Base-by-base conservation (phyloP, 1,140 invertebrate genomes). In the Xylocopa sonorina region DNA sequence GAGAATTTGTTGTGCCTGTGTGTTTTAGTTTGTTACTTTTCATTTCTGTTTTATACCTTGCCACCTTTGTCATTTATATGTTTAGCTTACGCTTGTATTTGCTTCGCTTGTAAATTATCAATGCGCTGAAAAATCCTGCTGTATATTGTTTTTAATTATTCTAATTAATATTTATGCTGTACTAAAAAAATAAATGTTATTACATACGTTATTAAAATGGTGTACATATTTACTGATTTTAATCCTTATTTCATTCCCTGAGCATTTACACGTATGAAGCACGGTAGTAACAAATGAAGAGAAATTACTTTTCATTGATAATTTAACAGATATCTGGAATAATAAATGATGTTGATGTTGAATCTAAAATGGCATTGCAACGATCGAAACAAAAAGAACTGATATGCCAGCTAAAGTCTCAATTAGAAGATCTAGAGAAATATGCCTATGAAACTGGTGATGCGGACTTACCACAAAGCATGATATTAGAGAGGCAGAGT, bases 351-450 rank as follows among this genome's bases (percentile, higher is more conserved):
- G 75, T 80, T 68, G 90, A 92, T 67, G 94, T 96, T 78, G 95
- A 96, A 88, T 93, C 94, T 16, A 95, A 95, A 89, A 94, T 96
- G 88, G 93, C 93, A 80, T 88, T 94, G 73, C 95, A 97, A 89
- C 94, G 95, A 87, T 93, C 94, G 29, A 96, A 96, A 91, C 96
- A 98, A 90, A 95, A 95, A 82, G 96, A 98, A 89, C 94, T 99
- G 24, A 99, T 99, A 67, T 95, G 95, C 82, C 96, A 98, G 89
- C 92, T 99, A 7, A 99, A 99, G 91, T 93, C 94, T 10, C 99
- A 99, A 92, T 91, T 99, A 24, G 97, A 98, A 90, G 98, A 99
- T 89, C 93, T 99, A 46, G 99, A 99, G 92, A 95, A 96, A 48
- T 98, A 98, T 93, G 98, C 98, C 0, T 99, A 98, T 93, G 97